Percentiles rank a stretch among this genome's conserved stretches.
Conservation (phyloP, 2,113 vertebrate genomes). For the Tragelaphus buxtoni region DNA sequence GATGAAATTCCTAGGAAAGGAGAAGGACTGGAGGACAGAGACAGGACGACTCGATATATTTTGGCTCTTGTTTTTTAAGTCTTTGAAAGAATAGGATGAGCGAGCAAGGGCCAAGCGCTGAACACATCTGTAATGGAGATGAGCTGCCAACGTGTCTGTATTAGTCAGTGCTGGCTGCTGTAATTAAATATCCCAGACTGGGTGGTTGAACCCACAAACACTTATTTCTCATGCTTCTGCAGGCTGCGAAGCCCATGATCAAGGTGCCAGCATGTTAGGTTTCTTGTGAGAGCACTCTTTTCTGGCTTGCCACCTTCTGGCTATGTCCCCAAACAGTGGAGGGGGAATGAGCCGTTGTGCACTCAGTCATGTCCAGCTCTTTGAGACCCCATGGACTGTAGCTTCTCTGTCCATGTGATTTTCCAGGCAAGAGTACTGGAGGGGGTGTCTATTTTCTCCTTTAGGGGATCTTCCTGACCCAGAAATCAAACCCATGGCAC, state of each 20-base stretch:
- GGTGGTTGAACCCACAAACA: not conserved
- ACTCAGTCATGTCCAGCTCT: not conserved
- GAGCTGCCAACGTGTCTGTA: not conserved
- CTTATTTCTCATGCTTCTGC: not conserved
- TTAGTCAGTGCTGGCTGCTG: not conserved
- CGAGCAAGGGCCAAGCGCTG: not conserved
- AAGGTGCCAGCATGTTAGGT: not conserved
- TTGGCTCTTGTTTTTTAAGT: not conserved
- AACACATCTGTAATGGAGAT: not conserved
- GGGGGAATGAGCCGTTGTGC: accelerated
- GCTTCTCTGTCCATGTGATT: not conserved
- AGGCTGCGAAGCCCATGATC: not conserved
- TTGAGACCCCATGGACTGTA: not conserved
- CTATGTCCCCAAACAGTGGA: not conserved
- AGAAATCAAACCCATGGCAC: accelerated
- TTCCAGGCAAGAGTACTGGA: not conserved
- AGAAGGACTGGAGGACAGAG: not conserved
- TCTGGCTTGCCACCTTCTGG: not conserved
- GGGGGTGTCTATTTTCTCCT: not conserved
- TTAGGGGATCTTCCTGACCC: not conserved
- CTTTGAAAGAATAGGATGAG: not conserved
- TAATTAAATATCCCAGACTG: not conserved
- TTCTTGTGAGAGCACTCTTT: not conserved
- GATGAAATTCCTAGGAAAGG: not conserved
- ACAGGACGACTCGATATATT: not conserved